These are phyloP conservation scores for Scyliorhinus canicula DNA, from an alignment of 2,797 vertebrate genomes.

Conservation along the genomic window DNA sequence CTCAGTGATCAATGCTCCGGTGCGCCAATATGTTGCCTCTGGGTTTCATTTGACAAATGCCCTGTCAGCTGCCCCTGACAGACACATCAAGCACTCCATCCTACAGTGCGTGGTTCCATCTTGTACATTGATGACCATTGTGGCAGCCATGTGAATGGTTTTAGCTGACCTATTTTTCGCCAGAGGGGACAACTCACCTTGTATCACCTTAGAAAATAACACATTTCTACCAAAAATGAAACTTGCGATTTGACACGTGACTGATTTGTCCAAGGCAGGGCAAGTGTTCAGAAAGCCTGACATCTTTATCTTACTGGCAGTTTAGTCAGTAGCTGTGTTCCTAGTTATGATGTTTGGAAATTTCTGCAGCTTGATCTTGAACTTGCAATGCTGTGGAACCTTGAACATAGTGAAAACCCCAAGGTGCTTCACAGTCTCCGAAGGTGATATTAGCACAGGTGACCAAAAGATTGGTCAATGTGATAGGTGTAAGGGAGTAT, in stretches of 20 bases:
- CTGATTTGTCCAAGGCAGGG: neutral
- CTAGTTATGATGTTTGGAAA: too few species aligned
- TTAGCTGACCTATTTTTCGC: neutral
- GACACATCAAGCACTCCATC: neutral
- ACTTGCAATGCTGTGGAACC: neutral
- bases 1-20: neutral
- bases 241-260: neutral
- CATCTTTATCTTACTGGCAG: neutral
- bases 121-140: neutral
- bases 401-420: neutral
- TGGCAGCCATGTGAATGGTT: neutral
- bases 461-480: neutral
- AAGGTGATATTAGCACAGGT: neutral
- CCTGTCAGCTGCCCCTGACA: neutral
- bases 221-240: neutral
- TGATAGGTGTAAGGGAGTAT: neutral
- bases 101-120: neutral
- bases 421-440: neutral
- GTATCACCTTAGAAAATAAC: neutral
- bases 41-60: constrained; percentile 8
- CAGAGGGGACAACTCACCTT: neutral
- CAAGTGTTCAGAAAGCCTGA: neutral
- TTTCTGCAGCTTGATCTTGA: neutral
- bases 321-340: too few species aligned
- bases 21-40: neutral